A percentile compares a stretch with the other conserved stretches of the same genome.
Evolutionary conservation across 92 coral and sea anemone genomes (phyloP).

Genomic region (Umimayanthus kanabou): DNA sequence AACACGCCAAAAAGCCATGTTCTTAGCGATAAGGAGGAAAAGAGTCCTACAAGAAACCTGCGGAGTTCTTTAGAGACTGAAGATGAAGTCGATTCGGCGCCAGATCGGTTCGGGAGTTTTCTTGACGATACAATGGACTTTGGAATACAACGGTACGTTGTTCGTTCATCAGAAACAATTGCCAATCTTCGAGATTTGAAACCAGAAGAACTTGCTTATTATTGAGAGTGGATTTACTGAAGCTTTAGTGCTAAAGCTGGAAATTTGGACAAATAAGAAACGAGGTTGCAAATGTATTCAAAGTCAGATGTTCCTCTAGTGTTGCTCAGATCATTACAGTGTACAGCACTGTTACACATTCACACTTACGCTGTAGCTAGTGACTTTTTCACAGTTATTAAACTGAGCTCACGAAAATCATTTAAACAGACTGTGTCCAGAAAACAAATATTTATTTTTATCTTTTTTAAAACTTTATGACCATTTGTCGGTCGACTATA

Average conservation of each 20-base stretch:
- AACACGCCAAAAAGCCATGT: not conserved
- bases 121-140: slow-evolving; percentile 7
- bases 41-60: not conserved
- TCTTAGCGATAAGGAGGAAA: not conserved
- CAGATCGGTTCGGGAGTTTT: not conserved
- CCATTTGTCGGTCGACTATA: no score
- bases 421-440: no score
- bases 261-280: no score
- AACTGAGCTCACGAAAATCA: no score
- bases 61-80: not conserved
- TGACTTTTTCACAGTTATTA: no score
- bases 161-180: slow-evolving; percentile 79
- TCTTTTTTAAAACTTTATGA: no score
- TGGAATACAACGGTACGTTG: slow-evolving; percentile 74
- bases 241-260: not conserved
- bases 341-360: no score
- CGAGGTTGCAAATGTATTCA: no score
- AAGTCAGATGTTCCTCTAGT: no score
- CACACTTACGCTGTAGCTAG: no score
- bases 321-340: no score
- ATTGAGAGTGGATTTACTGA: not conserved
- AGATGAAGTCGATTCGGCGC: not conserved
- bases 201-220: slow-evolving; percentile 66
- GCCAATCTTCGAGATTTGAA: slow-evolving; percentile 87
- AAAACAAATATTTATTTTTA: no score